Base-by-base conservation (phyloP, 2,888 invertebrate species). In the Drosophila anomalipes region DNA sequence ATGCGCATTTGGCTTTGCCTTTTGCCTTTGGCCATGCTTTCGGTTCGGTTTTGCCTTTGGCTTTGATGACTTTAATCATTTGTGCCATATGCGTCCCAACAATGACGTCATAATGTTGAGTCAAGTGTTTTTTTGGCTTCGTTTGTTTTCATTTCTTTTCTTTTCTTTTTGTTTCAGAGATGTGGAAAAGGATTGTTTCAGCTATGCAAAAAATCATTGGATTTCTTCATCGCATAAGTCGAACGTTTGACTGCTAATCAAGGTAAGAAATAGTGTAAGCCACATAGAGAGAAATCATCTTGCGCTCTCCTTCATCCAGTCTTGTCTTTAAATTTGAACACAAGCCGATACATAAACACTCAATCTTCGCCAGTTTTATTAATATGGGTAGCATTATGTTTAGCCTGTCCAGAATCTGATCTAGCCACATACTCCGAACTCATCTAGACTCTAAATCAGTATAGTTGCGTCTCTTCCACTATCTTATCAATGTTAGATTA, bases 61-160 rank as follows among this genome's bases (percentile, higher is more conserved):
- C 47, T 67, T 66, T 79, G 79, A 81, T 79, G 77, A 65, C 81
- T 81, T 81, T 81, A 81, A 79, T 79, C 79, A 81, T 79, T 81
- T 81, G 79, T 69, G 74, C 84, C 84, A 89, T 85, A 89, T 85
- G 89, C 70, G 81, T 51, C 26, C n/a, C 70, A 74, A 71, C 69
- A 70, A 81, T 86, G 81, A 83, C 89, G 87, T 89, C 82, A 89
- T 77, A 47, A 39, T 35, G 41, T 52, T n/a, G 54, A 51, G 26
- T 32, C 62, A 37, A 44, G 35, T 49, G 51, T 33, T 26, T 33
- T 39, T 51, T 19, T 10, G 26, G 19, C 28, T 2, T 28, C 49
- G 49, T 19, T 19, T 28, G 28, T 35, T 32, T 16, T 19, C 7
- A 22, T 22, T 22, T 22, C 22, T 22, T 35, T 4, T 12, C 4